Conservation (phyloP, 2,797 vertebrate genomes). For the Ispidina lecontei region DNA sequence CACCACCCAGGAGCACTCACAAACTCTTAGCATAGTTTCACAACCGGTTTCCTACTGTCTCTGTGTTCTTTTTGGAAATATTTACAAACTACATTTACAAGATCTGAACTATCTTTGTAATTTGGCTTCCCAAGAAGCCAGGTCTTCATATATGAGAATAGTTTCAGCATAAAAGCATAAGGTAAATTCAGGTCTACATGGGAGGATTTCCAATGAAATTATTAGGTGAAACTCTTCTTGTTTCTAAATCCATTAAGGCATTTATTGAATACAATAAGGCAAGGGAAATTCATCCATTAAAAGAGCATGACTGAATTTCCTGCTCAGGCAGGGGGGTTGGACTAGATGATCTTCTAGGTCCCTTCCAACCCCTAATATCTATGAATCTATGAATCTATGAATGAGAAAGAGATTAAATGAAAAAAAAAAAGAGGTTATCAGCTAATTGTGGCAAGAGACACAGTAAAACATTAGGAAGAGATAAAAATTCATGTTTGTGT, state of each 20-base stretch:
- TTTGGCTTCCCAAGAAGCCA: neutral
- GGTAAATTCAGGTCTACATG: neutral
- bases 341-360: no score
- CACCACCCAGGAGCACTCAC: neutral
- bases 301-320: no score
- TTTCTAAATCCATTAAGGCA: neutral
- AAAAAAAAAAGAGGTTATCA: neutral
- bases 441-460: neutral
- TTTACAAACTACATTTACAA: neutral
- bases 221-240: neutral
- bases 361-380: no score
- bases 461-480: neutral
- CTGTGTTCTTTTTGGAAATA: neutral
- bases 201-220: neutral
- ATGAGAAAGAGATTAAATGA: neutral
- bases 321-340: no score
- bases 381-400: no score
- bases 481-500: neutral
- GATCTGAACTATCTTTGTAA: neutral
- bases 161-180: neutral
- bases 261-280: neutral
- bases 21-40: neutral
- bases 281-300: neutral
- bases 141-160: neutral
- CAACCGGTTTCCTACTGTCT: neutral